Evolutionary conservation across 2,888 invertebrate species (phyloP).

Genomic region (Tiliacea citrago): DNA sequence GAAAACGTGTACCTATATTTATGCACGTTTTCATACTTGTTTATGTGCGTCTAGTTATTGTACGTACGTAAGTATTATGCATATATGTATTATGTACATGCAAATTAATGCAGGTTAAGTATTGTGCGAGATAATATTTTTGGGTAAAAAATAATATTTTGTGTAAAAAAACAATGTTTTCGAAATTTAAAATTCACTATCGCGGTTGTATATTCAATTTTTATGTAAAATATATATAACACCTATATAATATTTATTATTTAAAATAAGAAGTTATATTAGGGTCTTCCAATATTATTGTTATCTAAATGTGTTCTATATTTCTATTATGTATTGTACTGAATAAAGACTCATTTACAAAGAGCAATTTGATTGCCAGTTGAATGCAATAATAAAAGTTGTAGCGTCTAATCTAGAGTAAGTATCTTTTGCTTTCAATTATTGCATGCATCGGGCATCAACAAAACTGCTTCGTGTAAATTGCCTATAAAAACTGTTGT

Average conservation of each 20-base stretch:
- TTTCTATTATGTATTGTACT: neutral
- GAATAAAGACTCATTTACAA: neutral
- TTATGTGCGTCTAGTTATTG: neutral
- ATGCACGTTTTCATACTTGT: too few relatives aligned
- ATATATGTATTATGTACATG: neutral
- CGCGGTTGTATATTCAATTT: constrained; percentile 50
- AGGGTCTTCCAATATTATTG: neutral
- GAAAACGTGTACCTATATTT: too few relatives aligned
- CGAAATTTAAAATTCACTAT: constrained; percentile 44
- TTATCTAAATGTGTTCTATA: neutral
- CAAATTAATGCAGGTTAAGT: neutral
- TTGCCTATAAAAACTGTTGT: neutral
- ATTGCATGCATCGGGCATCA: neutral
- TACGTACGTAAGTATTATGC: too few relatives aligned
- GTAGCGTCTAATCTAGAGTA: neutral
- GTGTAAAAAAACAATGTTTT: constrained; percentile 8
- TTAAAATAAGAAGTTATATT: neutral
- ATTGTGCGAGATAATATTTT: constrained; percentile 8
- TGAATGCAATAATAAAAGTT: neutral
- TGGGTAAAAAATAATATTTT: neutral
- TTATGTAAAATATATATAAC: neutral
- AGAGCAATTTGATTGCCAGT: too few relatives aligned
- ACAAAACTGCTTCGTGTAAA: neutral
- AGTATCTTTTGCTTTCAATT: neutral
- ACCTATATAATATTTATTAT: neutral